phyloP scores from a whole-genome alignment of 2,888 invertebrate species.

The Stenoptilia bipunctidactyla region DNA sequence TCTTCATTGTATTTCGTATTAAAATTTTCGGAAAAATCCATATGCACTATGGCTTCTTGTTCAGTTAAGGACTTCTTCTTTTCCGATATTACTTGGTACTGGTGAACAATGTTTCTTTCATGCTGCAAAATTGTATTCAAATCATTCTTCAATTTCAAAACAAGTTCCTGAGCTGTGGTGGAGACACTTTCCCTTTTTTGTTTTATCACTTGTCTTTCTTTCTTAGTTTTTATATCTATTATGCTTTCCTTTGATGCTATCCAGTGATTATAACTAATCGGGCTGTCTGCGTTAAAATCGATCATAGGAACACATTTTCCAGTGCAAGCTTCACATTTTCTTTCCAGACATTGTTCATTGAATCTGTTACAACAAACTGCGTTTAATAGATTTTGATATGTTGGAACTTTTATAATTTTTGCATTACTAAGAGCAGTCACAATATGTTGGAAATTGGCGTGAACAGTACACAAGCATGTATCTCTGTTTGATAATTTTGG shows the following conservation, averaged over 20 bases:
- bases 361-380: constrained; percentile 18
- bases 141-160: constrained; percentile 11
- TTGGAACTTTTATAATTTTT: constrained; percentile 16
- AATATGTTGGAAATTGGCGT: constrained; percentile 15
- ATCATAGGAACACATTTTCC: constrained; percentile 12
- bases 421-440: constrained; percentile 12
- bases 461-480: constrained; percentile 16
- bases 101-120: constrained; percentile 11
- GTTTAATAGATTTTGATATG: constrained; percentile 17
- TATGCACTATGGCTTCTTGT: constrained; percentile 15
- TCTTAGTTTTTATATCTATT: constrained; percentile 7
- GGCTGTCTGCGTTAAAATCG: neutral
- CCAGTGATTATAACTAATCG: neutral
- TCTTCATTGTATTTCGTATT: constrained; percentile 23
- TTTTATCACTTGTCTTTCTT: constrained; percentile 11
- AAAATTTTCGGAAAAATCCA: constrained; percentile 36
- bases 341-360: constrained; percentile 16
- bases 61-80: constrained; percentile 14
- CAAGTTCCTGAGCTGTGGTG: constrained; percentile 6
- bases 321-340: constrained; percentile 16
- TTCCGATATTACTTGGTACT: constrained; percentile 15
- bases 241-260: neutral
- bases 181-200: constrained; percentile 9
- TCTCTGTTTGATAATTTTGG: constrained; percentile 17
- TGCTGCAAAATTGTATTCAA: constrained; percentile 8